phyloP scores from a whole-genome alignment of 2,113 vertebrate species.

The Ailuropoda melanoleuca region DNA sequence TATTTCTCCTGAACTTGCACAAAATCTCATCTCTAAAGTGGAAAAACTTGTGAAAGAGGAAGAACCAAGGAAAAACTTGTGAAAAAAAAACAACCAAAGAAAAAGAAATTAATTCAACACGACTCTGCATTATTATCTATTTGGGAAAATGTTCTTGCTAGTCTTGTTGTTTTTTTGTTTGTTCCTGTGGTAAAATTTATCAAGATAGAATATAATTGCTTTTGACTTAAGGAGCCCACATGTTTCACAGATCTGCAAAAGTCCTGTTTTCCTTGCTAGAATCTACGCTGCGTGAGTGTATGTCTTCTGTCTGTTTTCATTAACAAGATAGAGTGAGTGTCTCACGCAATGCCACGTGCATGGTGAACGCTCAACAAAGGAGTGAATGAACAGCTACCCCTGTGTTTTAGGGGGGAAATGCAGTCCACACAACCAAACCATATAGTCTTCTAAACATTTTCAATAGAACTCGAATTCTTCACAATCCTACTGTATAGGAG shows the following conservation, averaged over 20 bases:
- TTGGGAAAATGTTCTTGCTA: not conserved
- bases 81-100: not conserved
- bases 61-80: not conserved
- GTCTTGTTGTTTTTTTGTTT: not conserved
- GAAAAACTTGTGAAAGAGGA: not conserved
- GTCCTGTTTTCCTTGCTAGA: not conserved
- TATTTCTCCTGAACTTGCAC: not conserved
- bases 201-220: not conserved
- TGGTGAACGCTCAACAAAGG: not conserved
- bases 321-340: too few species aligned
- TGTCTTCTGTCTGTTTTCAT: not conserved
- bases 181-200: not conserved
- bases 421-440: not conserved
- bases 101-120: not conserved
- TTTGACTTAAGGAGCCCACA: not conserved
- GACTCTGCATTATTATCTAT: not conserved
- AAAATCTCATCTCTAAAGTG: not conserved
- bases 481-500: not conserved
- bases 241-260: not conserved
- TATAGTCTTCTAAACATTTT: not conserved
- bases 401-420: not conserved
- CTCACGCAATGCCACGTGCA: not conserved
- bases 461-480: not conserved
- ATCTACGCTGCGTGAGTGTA: accelerated
- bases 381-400: not conserved